Percentiles rank a stretch among this genome's conserved stretches.
These are phyloP conservation scores for Eupithecia tripunctaria DNA, from an alignment of 2,888 invertebrate species.

Conservation along the genomic window DNA sequence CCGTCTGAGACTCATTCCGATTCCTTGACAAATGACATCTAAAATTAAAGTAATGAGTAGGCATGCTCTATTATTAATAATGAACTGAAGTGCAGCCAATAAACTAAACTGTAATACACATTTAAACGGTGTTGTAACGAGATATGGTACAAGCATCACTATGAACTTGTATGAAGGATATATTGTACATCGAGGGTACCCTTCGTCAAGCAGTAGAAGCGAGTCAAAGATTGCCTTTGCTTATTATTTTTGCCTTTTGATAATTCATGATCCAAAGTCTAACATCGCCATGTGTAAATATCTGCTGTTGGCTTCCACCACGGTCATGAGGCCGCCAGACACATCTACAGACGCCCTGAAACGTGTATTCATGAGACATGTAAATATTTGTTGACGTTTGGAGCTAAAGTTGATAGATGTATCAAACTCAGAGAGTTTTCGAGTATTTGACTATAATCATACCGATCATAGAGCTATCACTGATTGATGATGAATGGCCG, in stretches of 20 bases:
- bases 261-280: background rate
- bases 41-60: slow-evolving; percentile 71
- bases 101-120: background rate
- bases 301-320: background rate
- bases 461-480: slow-evolving; percentile 35
- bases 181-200: background rate
- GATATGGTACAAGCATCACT: background rate
- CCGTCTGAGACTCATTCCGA: slow-evolving; percentile 60
- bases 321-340: background rate
- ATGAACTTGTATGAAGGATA: background rate
- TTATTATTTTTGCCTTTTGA: background rate
- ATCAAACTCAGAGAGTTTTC: slow-evolving; percentile 6
- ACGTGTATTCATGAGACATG: background rate
- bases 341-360: background rate
- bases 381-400: background rate
- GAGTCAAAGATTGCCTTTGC: background rate
- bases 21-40: slow-evolving; percentile 72
- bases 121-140: background rate
- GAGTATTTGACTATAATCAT: slow-evolving; percentile 23
- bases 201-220: background rate
- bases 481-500: slow-evolving; percentile 48
- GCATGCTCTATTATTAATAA: slow-evolving; percentile 48
- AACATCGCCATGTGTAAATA: background rate
- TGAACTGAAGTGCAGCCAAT: slow-evolving; percentile 43
- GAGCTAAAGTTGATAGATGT: background rate